Conservation (phyloP, 2,113 vertebrate genomes). For the Otocyon megalotis region DNA sequence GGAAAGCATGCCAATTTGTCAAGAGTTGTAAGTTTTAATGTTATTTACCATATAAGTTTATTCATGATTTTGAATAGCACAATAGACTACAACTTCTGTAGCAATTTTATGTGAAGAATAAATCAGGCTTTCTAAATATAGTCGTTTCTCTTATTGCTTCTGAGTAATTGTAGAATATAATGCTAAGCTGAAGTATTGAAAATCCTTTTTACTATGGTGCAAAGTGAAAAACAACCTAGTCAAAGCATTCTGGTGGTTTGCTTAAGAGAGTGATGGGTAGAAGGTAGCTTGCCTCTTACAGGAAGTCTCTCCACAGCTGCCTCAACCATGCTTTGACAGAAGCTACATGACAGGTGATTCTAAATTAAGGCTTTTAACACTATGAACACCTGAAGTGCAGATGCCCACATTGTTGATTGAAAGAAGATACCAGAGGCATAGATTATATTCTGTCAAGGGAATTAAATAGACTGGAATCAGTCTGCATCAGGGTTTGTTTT, state of each 20-base stretch:
- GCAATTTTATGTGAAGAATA: not conserved
- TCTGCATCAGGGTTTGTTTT: not conserved
- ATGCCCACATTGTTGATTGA: not conserved
- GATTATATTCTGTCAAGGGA: constrained; percentile 21
- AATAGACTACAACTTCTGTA: not conserved
- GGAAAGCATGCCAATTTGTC: not conserved
- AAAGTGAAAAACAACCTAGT: not conserved
- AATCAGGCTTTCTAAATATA: not conserved
- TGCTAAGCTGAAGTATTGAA: not conserved
- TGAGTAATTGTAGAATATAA: not conserved
- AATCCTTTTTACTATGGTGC: not conserved
- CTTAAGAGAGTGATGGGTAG: not conserved
- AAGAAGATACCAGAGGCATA: not conserved
- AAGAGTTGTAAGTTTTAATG: not conserved
- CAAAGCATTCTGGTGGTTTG: not conserved
- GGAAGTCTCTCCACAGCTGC: not conserved
- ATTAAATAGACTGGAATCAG: not conserved
- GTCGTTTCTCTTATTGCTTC: not conserved
- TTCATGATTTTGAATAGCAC: not conserved
- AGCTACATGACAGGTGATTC: not conserved
- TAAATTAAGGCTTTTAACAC: not conserved
- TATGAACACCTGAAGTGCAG: not conserved
- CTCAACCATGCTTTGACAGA: not conserved
- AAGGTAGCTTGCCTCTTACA: not conserved
- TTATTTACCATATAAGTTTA: not conserved